These are phyloP conservation scores for Chrysocyon brachyurus DNA, from an alignment of 2,797 vertebrate species.

Conservation along the genomic window DNA sequence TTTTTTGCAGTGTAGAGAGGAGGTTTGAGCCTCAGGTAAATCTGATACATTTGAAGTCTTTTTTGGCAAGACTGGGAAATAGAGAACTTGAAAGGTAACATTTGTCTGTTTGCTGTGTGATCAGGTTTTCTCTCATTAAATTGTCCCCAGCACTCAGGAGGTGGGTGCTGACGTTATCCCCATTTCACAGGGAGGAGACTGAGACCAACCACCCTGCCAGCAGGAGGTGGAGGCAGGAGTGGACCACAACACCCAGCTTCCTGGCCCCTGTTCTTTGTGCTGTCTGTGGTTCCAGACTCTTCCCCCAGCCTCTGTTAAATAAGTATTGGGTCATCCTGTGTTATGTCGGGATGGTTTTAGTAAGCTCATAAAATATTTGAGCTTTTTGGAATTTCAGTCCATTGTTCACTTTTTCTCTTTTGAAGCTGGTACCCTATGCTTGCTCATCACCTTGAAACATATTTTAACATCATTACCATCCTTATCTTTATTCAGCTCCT, in stretches of 20 bases:
- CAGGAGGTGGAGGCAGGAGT: neutral
- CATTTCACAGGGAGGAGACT: neutral
- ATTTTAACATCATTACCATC: neutral
- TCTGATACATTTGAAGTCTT: neutral
- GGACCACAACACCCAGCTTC: neutral
- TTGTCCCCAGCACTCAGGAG: neutral
- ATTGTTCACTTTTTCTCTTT: neutral
- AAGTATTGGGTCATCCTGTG: neutral
- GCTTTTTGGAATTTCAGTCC: constrained; percentile 16
- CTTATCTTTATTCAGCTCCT: neutral
- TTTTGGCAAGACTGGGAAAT: neutral
- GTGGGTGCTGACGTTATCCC: neutral
- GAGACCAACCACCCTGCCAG: neutral
- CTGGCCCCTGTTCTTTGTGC: neutral
- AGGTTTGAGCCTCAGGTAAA: neutral
- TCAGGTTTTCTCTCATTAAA: neutral
- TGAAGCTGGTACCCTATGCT: neutral
- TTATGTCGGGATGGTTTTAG: neutral
- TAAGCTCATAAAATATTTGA: neutral
- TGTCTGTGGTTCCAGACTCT: no score
- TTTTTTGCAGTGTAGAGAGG: neutral
- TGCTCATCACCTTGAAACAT: neutral
- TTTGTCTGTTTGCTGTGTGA: neutral
- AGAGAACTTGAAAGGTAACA: neutral
- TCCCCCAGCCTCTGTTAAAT: neutral